phyloP scores from a whole-genome alignment of 2,888 invertebrate genomes.

The Pheosia tremula region DNA sequence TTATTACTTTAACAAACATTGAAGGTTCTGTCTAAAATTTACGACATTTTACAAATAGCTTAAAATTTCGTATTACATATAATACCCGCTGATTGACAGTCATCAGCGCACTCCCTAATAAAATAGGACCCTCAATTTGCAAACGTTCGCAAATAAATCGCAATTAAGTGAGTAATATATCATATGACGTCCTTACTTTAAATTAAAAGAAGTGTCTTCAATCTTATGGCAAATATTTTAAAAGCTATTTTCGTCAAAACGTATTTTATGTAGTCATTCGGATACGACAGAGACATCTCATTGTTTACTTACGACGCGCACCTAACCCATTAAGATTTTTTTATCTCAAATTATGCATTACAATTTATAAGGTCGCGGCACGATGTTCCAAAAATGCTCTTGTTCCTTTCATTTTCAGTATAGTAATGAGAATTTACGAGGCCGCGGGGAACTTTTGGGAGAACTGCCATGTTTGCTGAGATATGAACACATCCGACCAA shows the following conservation, averaged over 20 bases:
- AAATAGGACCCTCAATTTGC: too few relatives aligned
- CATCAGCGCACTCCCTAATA: too few relatives aligned
- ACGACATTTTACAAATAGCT: too few relatives aligned
- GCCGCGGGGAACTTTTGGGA: conserved; percentile 51
- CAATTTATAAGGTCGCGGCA: conserved; percentile 48
- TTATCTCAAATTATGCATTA: conserved; percentile 59
- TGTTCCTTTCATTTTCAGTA: conserved; percentile 49
- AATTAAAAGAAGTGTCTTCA: not conserved
- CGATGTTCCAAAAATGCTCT: conserved; percentile 36
- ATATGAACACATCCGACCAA: conserved; percentile 29
- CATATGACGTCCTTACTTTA: not conserved
- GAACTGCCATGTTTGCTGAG: conserved; percentile 47
- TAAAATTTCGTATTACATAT: too few relatives aligned
- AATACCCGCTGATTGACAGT: too few relatives aligned
- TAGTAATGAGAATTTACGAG: conserved; percentile 63
- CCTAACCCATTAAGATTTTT: conserved; percentile 36
- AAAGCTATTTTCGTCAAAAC: not conserved
- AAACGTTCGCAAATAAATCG: too few relatives aligned
- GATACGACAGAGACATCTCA: conserved; percentile 6
- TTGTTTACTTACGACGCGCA: conserved; percentile 7
- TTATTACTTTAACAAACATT: too few relatives aligned
- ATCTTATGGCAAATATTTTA: not conserved
- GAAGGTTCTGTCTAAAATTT: too few relatives aligned
- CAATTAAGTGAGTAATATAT: too few relatives aligned
- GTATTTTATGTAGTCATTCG: not conserved